Evolutionary conservation across 2,888 invertebrate species (phyloP), one percentile per base, ranked within the genome.

Genomic region (Tipula unca): DNA sequence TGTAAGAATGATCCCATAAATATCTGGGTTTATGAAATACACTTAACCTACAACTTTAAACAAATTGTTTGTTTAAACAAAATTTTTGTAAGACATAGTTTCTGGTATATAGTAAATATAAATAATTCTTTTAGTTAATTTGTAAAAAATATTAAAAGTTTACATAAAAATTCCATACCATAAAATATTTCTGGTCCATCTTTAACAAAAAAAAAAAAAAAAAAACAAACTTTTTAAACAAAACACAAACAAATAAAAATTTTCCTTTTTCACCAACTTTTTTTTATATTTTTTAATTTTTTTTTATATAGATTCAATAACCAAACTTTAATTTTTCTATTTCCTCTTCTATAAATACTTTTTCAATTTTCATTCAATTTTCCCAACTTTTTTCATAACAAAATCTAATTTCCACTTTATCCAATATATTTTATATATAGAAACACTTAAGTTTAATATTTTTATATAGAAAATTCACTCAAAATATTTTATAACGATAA

Each of bases 161-260:
- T 32, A 32, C 2, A 32, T 32, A 32, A 32, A 32, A 4, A 32
- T 32, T 32, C 32, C 83, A 32, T 83, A 83, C 83, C 83, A 83
- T 83, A 83, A 83, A 83, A 83, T 83, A 83, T 35, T 83, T 83
- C 83, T 83, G 83, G 29, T 83, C 83, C 83, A 83, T 83, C 69
- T 69, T 83, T 83, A 32, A 29, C 13, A 32, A 32, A 29, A 83
- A 83, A 14, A 0, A 83, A 83, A 83, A n/a, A 29, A 29, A 32
- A 32, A 29, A 83, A 83, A 14, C 6, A 83, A 83, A 83, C 35
- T 83, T 35, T 83, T 32, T 83, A 32, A 83, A 29, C 35, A 83
- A 32, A 83, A 83, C 35, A 32, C 83, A 29, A 82, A 82, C 29
- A 83, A 83, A 69, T 25, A 69, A 69, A 69, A 69, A 17, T 17